Conservation (phyloP, 2,113 vertebrate species). For the Gallinago undulata region DNA sequence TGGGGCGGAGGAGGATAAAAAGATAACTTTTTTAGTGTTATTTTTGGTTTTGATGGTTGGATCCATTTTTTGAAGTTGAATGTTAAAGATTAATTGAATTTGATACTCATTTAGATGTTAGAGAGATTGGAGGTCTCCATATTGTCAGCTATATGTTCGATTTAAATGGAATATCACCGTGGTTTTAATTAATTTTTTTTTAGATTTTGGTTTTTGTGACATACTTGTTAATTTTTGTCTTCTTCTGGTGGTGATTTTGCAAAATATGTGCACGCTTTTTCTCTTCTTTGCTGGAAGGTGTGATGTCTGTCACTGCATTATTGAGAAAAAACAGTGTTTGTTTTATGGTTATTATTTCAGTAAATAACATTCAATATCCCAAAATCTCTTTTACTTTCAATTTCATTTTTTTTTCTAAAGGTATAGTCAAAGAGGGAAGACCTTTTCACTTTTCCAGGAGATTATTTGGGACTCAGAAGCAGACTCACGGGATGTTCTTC, state of each 20-base stretch:
- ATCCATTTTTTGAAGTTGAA: neutral
- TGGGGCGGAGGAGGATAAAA: neutral
- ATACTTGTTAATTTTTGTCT: neutral
- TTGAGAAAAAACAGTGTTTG: neutral
- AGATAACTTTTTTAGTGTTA: neutral
- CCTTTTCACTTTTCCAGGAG: neutral
- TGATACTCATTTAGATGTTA: neutral
- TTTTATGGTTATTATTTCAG: neutral
- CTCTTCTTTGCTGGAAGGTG: neutral
- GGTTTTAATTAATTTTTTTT: neutral
- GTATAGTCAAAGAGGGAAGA: neutral
- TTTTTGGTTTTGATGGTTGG: neutral
- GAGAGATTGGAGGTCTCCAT: neutral
- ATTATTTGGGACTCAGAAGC: conserved; percentile 1
- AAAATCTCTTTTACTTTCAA: neutral
- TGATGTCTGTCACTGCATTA: neutral
- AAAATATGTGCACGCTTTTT: neutral
- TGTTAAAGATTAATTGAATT: neutral
- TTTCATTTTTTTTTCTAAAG: conserved; percentile 4
- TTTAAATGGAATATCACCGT: neutral
- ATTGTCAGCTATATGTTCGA: neutral
- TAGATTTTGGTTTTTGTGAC: neutral
- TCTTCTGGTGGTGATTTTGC: neutral
- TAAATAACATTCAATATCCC: neutral
- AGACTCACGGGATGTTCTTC: neutral